phyloP scores from a whole-genome alignment of 2,797 vertebrate species.

The Myotis vivesi region DNA sequence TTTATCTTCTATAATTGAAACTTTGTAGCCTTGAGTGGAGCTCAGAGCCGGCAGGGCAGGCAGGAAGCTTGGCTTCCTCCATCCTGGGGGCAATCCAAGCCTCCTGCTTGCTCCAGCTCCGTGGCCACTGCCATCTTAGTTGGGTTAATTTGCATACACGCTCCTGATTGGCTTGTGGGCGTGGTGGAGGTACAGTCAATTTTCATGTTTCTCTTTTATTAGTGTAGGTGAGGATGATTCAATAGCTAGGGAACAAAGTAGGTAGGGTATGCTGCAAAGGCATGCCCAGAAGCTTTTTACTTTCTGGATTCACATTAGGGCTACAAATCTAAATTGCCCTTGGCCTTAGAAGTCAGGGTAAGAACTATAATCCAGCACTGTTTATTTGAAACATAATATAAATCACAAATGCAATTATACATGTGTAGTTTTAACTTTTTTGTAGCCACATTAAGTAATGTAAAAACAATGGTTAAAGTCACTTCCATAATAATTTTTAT shows the following conservation, averaged over 20 bases:
- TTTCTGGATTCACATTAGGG: neutral
- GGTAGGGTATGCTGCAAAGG: neutral
- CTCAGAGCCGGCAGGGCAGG: no score
- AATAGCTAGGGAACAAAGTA: neutral
- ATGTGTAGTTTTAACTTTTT: constrained; percentile 10
- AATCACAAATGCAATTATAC: neutral
- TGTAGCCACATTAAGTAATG: neutral
- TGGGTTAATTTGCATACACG: no score
- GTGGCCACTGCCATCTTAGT: no score
- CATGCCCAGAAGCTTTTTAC: neutral
- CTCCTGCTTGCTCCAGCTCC: no score
- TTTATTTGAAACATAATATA: neutral
- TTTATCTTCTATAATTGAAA: no score
- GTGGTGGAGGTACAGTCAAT: no score
- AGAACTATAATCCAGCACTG: neutral
- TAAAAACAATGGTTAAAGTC: neutral
- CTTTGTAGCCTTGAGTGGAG: no score
- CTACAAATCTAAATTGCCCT: neutral
- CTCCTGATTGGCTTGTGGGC: no score
- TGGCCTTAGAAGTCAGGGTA: neutral
- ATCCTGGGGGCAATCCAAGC: no score
- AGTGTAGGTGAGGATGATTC: neutral
- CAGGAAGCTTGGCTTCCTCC: no score
- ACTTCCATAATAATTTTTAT: constrained; percentile 4
- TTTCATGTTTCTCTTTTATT: no score